Conservation (phyloP, 2,797 vertebrate genomes). For the Pogoniulus pusillus region DNA sequence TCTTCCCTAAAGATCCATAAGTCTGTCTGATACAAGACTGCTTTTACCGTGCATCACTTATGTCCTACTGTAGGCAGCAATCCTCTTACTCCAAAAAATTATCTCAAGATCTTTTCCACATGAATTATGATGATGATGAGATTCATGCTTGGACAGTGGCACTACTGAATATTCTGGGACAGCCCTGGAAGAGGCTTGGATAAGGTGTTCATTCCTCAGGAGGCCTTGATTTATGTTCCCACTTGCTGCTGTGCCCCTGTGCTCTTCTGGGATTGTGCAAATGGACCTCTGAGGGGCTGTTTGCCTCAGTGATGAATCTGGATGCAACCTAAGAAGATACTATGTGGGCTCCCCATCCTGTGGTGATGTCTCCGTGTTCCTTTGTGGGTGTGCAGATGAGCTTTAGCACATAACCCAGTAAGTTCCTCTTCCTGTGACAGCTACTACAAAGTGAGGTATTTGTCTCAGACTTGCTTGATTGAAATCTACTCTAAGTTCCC, state of each 20-base stretch:
- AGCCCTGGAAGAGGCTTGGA: neutral
- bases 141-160: neutral
- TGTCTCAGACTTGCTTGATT: neutral
- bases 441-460: neutral
- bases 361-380: neutral
- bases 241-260: neutral
- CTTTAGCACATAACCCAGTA: neutral
- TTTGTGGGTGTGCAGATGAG: neutral
- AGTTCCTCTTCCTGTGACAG: neutral
- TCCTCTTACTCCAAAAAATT: neutral
- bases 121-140: neutral
- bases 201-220: neutral
- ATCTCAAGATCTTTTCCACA: neutral
- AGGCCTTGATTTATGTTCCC: neutral
- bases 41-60: neutral
- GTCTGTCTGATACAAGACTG: neutral
- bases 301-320: neutral
- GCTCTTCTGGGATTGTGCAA: neutral
- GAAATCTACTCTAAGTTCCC: neutral
- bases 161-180: neutral
- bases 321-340: neutral
- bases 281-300: neutral
- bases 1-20: neutral
- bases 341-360: neutral
- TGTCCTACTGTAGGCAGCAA: neutral